Evolutionary conservation across 1,140 invertebrate genomes (phyloP), one percentile per base, ranked within the genome.

Genomic region (Lordiphosa stackelbergi): DNA sequence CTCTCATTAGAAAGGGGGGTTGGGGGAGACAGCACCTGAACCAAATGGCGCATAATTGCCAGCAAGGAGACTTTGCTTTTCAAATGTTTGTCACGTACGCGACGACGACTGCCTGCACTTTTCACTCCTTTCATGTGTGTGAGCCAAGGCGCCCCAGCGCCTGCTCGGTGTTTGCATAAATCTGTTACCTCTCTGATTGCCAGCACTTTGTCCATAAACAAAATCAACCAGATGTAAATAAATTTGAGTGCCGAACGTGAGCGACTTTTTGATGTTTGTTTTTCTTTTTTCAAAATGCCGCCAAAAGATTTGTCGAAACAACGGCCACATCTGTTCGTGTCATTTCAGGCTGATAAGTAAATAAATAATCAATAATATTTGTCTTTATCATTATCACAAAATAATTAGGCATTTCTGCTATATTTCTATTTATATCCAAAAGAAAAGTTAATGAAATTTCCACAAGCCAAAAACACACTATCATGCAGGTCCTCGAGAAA

Each of bases 111-210:
- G 54, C 53, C 63, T 36, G 64, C 38, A 55, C 55, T 73, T 60
- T 64, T 74, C 58, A 81, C 74, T 79, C 75, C 74, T 78, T 78
- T 78, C 75, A 73, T 66, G 41, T 24, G 22, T 24, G 22, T 24
- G 22, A 24, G 22, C 5, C 22, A 24, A 24, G 22, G 22, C 4
- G 22, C 22, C 22, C 22, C 22, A 24, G 2, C 22, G 4, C 5
- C 73, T 57, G 2, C 16, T 36, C 10, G 11, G 13, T 46, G 43
- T 73, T 61, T 78, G 65, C 65, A 55, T 73, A 49, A 34, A 57
- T 49, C 51, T 66, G 66, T 56, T 35, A 54, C 58, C 60, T 60
- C 69, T 73, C 61, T 78, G 73, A 78, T 79, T 78, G 74, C 31
- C 69, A 58, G 43, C 69, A 78, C 73, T 69, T 77, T 68, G 70